phyloP scores from a whole-genome alignment of 1,140 invertebrate species.

The Acromyrmex heyeri region DNA sequence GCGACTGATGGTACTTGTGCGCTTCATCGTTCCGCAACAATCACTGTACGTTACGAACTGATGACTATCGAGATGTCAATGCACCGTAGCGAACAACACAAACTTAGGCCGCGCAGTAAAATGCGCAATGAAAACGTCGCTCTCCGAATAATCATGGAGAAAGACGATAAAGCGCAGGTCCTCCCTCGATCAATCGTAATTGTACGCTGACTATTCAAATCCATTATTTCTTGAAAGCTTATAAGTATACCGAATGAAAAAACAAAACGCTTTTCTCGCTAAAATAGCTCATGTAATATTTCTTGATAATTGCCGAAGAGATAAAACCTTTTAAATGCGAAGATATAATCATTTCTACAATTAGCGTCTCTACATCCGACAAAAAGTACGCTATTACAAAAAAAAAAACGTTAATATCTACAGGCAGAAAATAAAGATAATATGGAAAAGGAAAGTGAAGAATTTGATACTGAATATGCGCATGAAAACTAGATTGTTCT shows the following conservation, averaged over 20 bases:
- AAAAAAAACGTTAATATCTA: constrained; percentile 3
- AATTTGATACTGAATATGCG: background rate
- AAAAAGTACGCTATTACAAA: background rate
- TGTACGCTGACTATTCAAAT: constrained; percentile 9
- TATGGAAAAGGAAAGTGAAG: background rate
- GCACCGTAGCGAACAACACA: background rate
- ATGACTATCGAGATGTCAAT: constrained; percentile 2
- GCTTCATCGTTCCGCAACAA: constrained; percentile 14
- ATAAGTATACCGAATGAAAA: constrained; percentile 30
- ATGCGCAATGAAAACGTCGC: background rate
- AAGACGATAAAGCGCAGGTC: constrained; percentile 22
- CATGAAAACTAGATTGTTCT: constrained; percentile 6
- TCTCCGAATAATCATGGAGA: background rate
- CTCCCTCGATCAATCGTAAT: constrained; percentile 41
- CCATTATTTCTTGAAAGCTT: constrained; percentile 24
- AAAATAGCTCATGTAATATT: background rate
- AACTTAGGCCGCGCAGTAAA: constrained; percentile 1
- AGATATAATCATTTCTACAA: constrained; percentile 9
- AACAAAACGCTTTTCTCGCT: background rate
- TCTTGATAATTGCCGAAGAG: constrained; percentile 10
- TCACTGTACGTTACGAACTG: background rate
- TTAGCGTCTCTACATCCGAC: background rate
- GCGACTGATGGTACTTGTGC: constrained; percentile 33
- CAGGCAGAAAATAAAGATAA: background rate
- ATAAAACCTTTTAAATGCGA: constrained; percentile 10